Base-by-base conservation (phyloP, 2,113 vertebrate species). In the Crypturellus undulatus region DNA sequence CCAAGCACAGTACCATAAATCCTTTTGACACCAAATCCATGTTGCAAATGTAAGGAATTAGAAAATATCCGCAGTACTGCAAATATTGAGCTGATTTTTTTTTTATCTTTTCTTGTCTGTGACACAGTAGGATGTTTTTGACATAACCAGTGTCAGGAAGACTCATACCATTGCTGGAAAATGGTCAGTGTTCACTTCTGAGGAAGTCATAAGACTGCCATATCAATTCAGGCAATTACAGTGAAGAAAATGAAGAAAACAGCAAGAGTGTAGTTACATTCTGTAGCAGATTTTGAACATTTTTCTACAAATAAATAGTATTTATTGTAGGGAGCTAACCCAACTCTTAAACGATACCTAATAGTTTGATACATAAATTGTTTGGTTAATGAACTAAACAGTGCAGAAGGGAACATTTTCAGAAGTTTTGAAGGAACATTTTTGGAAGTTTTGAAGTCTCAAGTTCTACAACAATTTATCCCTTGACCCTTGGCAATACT, bases 41-140 rank as follows among this genome's bases (percentile, higher is more conserved):
- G 4, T 25, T 14, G 42, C 22, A 82, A 70, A 68, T 2, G 5
- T 6, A 59, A 0, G 0, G 34, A 38, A 6, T 47, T 47, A 49
- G 56, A 87, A 87, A 75, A 78, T 13, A 62, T 4, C 16, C 58
- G 11, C 43, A 62, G 28, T 10, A 14, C 2, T 18, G 26, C 11
- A 56, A 52, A 49, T 25, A 62, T 2, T 43, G 30, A 84, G 34
- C 8, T 19, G 8, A 19, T 18, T 47, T 22, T 22, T 49, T 49
- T 22, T 49, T 22, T 56, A 30, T 43, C 42, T 4, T 85, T 68
- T 71, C 18, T 42, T 10, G 1, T 4, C 7, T 62, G 4, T 62
- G 3, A 54, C 1, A 30, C 16, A 8, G 6, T 6, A 58, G 6
- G 20, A 73, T 43, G 3, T 0, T 60, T 83, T 69, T 64, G 15